Percentiles rank a stretch among this genome's conserved stretches.
Evolutionary conservation across 2,888 invertebrate species (phyloP).

Genomic region (Euzophera pinguis): DNA sequence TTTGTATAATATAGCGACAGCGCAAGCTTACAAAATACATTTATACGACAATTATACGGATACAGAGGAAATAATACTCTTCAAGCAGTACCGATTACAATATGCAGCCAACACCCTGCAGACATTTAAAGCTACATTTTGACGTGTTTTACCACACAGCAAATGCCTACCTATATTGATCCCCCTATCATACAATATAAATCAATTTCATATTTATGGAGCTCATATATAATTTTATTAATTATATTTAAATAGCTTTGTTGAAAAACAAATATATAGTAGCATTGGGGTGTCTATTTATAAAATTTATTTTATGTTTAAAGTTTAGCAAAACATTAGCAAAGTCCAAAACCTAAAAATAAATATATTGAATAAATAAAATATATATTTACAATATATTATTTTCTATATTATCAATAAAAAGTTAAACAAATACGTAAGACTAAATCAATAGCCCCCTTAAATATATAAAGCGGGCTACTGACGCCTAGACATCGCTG

Average conservation of each 20-base stretch:
- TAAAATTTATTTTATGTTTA: too few relatives aligned
- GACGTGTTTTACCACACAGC: slow-evolving; percentile 67
- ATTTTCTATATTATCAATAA: too few relatives aligned
- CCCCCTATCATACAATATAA: slow-evolving; percentile 2
- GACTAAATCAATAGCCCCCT: slow-evolving; percentile 1
- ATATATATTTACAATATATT: too few relatives aligned
- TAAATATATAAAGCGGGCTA: slow-evolving; percentile 28
- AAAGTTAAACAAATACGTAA: too few relatives aligned
- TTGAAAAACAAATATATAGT: too few relatives aligned
- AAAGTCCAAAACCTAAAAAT: too few relatives aligned
- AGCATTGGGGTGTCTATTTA: too few relatives aligned
- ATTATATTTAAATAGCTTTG: too few relatives aligned
- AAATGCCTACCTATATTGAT: slow-evolving; percentile 29
- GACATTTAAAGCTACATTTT: slow-evolving; percentile 69
- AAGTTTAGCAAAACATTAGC: too few relatives aligned
- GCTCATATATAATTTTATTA: too few relatives aligned
- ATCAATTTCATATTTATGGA: too few relatives aligned
- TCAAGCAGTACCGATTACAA: slow-evolving; percentile 37
- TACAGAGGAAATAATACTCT: slow-evolving; percentile 22
- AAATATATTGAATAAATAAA: too few relatives aligned
- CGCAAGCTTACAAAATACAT: slow-evolving; percentile 50
- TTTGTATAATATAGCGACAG: slow-evolving; percentile 52
- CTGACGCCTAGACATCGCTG: slow-evolving; percentile 50
- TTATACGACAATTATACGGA: slow-evolving; percentile 29
- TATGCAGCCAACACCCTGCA: slow-evolving; percentile 78